phyloP scores from a whole-genome alignment of 2,888 invertebrate species.

The Octodonta nipae region DNA sequence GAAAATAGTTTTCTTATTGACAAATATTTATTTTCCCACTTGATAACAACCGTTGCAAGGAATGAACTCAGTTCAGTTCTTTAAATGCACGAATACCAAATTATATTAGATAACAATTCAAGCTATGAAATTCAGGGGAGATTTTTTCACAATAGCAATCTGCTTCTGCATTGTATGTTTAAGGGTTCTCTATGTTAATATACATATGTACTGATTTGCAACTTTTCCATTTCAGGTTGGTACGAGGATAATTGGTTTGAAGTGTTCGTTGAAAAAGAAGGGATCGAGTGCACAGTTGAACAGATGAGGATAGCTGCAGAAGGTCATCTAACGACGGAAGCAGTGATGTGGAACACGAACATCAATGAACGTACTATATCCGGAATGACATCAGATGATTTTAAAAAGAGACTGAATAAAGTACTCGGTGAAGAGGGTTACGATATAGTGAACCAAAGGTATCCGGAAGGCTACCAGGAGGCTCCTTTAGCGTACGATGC shows the following conservation, averaged over 20 bases:
- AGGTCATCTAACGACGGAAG: constrained; percentile 96
- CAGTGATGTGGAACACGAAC: constrained; percentile 96
- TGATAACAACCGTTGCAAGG: too few species aligned
- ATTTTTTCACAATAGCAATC: too few species aligned
- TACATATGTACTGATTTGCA: too few species aligned
- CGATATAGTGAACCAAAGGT: constrained; percentile 74
- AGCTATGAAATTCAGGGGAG: too few species aligned
- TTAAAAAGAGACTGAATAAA: constrained; percentile 71
- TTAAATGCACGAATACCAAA: too few species aligned
- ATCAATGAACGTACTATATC: constrained; percentile 80
- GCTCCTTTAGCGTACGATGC: constrained; percentile 98
- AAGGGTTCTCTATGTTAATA: too few species aligned
- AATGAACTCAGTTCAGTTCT: too few species aligned
- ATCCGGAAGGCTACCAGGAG: constrained; percentile 91
- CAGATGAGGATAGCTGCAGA: constrained; percentile 91
- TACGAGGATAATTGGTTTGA: constrained; percentile 99
- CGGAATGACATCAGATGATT: constrained; percentile 88
- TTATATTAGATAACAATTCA: too few species aligned
- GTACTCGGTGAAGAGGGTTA: constrained; percentile 67
- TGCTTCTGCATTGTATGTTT: too few species aligned
- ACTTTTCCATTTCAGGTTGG: constrained; percentile 73
- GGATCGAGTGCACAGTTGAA: constrained; percentile 81
- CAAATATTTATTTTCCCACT: too few species aligned
- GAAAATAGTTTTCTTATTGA: too few species aligned
- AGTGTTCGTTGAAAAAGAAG: constrained; percentile 69